Evolutionary conservation across 2,888 invertebrate genomes (phyloP), one percentile per base, ranked within the genome.

Genomic region (Dexiosoma caninum): DNA sequence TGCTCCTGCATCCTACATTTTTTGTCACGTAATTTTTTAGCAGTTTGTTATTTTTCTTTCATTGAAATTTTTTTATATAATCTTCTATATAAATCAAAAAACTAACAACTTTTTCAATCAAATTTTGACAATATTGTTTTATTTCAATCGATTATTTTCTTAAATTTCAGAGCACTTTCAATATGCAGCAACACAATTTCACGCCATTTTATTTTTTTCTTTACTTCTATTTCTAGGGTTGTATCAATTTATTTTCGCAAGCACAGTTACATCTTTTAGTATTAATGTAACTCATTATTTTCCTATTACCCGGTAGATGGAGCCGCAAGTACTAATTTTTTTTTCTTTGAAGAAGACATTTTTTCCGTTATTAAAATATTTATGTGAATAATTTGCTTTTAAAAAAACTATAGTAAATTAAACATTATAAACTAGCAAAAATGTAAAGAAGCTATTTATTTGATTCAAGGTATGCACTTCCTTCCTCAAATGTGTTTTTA

Each of bases 131-230:
- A 8, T 49, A 30, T 21, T 35, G 6, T n/a, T 0, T 53, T 64
- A 44, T 59, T 57, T 57, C 2, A 70, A 21, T 42, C 12, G 16
- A 40, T 70, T 57, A 44, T 57, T 37, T 55, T n/a, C 44, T 35
- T 64, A 35, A 40, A 64, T 44, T 66, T 16, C n/a, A 19, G 35
- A 71, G 57, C 49, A 49, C 3, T 77, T 78, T 42, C 12, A 64
- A 71, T 64, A 42, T 64, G 70, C 77, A 71, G 62, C 64, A 64
- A 19, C 32, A 77, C 27, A 49, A 59, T 66, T 78, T 78, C 77
- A 71, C 77, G 77, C 77, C 77, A 78, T 78, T 78, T 78, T 78
- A 71, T 30, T 71, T 71, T 67, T 77, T 74, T 46, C 55, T 62
- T 74, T 32, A 79, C 62, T 42, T 71, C 40, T 64, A 42, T 69